Evolutionary conservation across 1,140 invertebrate genomes (phyloP).

Genomic region (Mycetomoellerius zeteki): DNA sequence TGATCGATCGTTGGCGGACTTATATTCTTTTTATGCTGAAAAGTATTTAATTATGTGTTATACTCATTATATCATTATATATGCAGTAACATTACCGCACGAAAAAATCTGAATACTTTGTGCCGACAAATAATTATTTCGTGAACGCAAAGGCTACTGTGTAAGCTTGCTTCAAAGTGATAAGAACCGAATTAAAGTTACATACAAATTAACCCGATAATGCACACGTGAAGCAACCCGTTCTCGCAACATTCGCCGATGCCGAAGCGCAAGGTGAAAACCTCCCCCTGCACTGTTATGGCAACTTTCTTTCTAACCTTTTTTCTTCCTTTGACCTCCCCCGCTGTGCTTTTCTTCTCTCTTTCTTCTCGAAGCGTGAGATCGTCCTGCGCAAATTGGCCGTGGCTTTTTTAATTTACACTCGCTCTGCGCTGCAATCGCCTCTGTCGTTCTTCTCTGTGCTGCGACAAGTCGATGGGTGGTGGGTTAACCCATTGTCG

Average conservation of each 20-base stretch:
- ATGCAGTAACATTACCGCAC: neutral
- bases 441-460: constrained; percentile 25
- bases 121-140: constrained; percentile 27
- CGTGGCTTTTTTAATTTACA: constrained; percentile 74
- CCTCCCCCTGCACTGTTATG: neutral
- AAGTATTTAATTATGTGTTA: constrained; percentile 16
- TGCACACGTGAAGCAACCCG: constrained; percentile 49
- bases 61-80: neutral
- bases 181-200: constrained; percentile 60
- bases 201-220: constrained; percentile 48
- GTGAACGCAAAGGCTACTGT: constrained; percentile 7
- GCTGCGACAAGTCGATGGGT: constrained; percentile 45
- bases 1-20: neutral
- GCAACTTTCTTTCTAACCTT: constrained; percentile 47
- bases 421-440: constrained; percentile 39
- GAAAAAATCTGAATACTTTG: constrained; percentile 31
- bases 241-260: constrained; percentile 49
- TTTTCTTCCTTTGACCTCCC: constrained; percentile 8
- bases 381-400: constrained; percentile 68
- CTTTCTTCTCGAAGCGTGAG: constrained; percentile 38
- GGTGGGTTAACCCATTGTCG: constrained; percentile 45
- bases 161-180: constrained; percentile 38
- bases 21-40: neutral
- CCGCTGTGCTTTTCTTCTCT: constrained; percentile 35
- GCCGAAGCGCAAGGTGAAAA: neutral